A percentile compares a stretch with the other conserved stretches of the same genome.
phyloP scores from a whole-genome alignment of 2,797 vertebrate species.

The Hipposideros larvatus region DNA sequence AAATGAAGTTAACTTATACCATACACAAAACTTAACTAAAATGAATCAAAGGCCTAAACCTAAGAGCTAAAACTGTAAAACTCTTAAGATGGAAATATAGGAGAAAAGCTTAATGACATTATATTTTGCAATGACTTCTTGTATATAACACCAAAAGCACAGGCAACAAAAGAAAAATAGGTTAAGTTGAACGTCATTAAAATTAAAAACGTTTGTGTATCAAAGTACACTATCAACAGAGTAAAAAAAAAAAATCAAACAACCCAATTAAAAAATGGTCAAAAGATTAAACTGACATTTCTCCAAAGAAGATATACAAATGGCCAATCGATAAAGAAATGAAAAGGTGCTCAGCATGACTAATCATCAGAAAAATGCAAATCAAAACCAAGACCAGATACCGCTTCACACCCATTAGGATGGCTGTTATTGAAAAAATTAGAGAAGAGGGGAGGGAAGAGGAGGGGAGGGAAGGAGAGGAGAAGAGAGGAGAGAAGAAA shows the following conservation, averaged over 20 bases:
- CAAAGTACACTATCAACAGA: not conserved
- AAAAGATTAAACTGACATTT: not conserved
- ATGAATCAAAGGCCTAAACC: not conserved
- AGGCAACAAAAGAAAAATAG: not conserved
- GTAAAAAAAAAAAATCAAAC: not conserved
- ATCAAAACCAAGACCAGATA: not conserved
- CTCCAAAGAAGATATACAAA: slow-evolving; percentile 17
- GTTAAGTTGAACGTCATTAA: not conserved
- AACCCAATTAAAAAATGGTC: not conserved
- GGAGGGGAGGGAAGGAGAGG: too few species aligned
- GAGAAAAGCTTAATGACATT: not conserved
- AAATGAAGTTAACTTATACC: not conserved
- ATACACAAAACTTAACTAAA: slow-evolving; percentile 1
- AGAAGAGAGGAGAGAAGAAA: not conserved
- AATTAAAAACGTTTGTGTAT: slow-evolving; percentile 18
- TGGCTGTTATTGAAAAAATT: not conserved
- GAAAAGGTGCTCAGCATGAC: slow-evolving; percentile 15
- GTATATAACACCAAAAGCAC: not conserved
- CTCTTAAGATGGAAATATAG: not conserved
- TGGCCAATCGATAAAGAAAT: not conserved
- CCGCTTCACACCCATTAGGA: not conserved
- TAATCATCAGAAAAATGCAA: not conserved
- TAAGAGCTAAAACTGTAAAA: slow-evolving; percentile 8
- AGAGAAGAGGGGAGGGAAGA: not conserved
- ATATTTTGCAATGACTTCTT: not conserved